These are phyloP conservation scores for Excalfactoria chinensis DNA, from an alignment of 2,113 vertebrate genomes.

Conservation along the genomic window DNA sequence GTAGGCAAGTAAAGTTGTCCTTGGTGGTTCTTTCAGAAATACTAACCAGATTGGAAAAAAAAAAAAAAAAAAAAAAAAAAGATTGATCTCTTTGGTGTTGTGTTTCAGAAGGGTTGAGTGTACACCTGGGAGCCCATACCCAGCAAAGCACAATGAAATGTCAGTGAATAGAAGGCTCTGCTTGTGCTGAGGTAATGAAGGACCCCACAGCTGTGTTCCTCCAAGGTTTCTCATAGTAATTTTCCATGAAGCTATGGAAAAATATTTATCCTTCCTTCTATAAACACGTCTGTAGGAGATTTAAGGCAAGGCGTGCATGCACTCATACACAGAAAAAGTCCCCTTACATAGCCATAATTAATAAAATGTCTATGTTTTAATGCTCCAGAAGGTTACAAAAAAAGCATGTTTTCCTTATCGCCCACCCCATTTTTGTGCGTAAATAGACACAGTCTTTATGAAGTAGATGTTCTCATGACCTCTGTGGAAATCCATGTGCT, in stretches of 20 bases:
- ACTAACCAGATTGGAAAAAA: neutral
- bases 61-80: constrained; percentile 22
- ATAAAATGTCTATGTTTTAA: constrained; percentile 36
- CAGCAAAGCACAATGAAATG: constrained; percentile 15
- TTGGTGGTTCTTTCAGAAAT: neutral
- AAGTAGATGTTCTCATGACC: neutral
- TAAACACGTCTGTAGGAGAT: constrained; percentile 67
- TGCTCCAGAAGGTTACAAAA: constrained; percentile 9
- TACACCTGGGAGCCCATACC: neutral
- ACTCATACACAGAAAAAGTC: constrained; percentile 30
- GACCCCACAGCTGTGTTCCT: constrained; percentile 64
- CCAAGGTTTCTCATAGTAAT: constrained; percentile 62
- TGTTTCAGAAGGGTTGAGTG: neutral
- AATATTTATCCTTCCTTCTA: constrained; percentile 73
- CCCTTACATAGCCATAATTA: constrained; percentile 46
- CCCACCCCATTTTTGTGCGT: neutral
- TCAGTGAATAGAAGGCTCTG: constrained; percentile 1
- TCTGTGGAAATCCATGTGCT: neutral
- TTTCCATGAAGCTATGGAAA: constrained; percentile 73
- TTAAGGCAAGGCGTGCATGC: constrained; percentile 22
- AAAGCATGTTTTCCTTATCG: neutral
- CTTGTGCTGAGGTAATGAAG: constrained; percentile 49
- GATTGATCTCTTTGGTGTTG: neutral
- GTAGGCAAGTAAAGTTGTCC: neutral
- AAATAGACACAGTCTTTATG: neutral